Evolutionary conservation across 2,888 invertebrate genomes (phyloP).

Genomic region (Minunthozetes semirufus): DNA sequence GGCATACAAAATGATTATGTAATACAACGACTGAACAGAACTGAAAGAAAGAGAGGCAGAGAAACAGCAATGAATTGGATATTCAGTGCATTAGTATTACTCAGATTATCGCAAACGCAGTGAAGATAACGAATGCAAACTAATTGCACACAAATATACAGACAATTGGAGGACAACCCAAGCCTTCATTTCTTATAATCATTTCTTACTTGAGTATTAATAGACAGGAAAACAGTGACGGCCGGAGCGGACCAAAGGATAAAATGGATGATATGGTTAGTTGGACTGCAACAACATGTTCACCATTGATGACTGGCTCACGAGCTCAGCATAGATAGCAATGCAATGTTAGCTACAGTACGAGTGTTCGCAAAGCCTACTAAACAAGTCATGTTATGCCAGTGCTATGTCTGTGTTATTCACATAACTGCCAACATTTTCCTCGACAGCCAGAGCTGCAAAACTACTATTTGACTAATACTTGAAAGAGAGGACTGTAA

Average conservation of each 20-base stretch:
- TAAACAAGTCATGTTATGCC: constrained; percentile 16
- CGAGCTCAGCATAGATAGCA: not conserved
- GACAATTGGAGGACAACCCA: not conserved
- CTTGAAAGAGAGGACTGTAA: not conserved
- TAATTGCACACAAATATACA: not conserved
- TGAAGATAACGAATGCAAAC: not conserved
- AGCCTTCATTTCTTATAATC: not conserved
- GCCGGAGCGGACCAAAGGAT: not conserved
- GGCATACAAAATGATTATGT: constrained; percentile 13
- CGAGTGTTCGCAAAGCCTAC: not conserved
- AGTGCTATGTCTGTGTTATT: not conserved
- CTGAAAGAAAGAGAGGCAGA: not conserved
- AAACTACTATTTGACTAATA: not conserved
- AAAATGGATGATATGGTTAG: constrained; percentile 23
- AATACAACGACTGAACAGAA: not conserved
- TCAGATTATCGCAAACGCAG: not conserved
- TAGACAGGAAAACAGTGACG: not conserved
- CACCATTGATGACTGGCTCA: constrained; percentile 15
- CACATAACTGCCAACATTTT: constrained; percentile 6
- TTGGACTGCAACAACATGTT: constrained; percentile 17
- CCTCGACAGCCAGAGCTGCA: constrained; percentile 13
- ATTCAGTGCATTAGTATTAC: not conserved
- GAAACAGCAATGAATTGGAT: not conserved
- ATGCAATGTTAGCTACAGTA: not conserved
- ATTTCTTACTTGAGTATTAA: constrained; percentile 20